These are phyloP conservation scores for Brotula barbata DNA, from an alignment of 2,797 vertebrate genomes.

Conservation along the genomic window DNA sequence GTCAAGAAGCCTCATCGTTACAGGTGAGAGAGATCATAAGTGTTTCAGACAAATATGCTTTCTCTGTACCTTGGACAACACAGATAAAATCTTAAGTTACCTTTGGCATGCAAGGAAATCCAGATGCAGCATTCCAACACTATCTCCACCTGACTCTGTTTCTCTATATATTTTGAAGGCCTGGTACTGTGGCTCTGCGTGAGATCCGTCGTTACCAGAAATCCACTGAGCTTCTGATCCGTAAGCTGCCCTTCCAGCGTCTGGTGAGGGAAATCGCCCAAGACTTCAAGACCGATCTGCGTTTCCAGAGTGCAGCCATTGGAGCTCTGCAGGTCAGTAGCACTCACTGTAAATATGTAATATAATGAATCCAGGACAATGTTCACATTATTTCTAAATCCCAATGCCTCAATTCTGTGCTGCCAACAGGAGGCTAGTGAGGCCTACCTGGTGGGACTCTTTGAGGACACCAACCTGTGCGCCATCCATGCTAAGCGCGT, in stretches of 20 bases:
- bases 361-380: neutral
- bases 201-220: slow-evolving; percentile 88
- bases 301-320: slow-evolving; percentile 86
- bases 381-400: neutral
- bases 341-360: too few relatives aligned
- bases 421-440: slow-evolving; percentile 83
- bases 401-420: slow-evolving; percentile 4
- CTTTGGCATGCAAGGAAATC: too few relatives aligned
- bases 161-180: too few relatives aligned
- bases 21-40: slow-evolving; percentile 75
- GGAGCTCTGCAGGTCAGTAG: slow-evolving; percentile 81
- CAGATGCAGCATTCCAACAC: too few relatives aligned
- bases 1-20: slow-evolving; percentile 88
- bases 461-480: slow-evolving; percentile 87
- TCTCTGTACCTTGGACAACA: too few relatives aligned
- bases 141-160: too few relatives aligned
- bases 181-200: slow-evolving; percentile 84
- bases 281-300: slow-evolving; percentile 86
- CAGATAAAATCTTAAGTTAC: too few relatives aligned
- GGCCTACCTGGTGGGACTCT: slow-evolving; percentile 84
- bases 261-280: slow-evolving; percentile 86
- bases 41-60: too few relatives aligned
- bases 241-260: slow-evolving; percentile 85
- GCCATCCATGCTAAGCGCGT: slow-evolving; percentile 89
- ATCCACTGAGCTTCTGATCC: slow-evolving; percentile 84